A percentile compares a stretch with the other conserved stretches of the same genome.
Evolutionary conservation across 1,140 invertebrate species (phyloP).

Genomic region (Forficula auricularia): DNA sequence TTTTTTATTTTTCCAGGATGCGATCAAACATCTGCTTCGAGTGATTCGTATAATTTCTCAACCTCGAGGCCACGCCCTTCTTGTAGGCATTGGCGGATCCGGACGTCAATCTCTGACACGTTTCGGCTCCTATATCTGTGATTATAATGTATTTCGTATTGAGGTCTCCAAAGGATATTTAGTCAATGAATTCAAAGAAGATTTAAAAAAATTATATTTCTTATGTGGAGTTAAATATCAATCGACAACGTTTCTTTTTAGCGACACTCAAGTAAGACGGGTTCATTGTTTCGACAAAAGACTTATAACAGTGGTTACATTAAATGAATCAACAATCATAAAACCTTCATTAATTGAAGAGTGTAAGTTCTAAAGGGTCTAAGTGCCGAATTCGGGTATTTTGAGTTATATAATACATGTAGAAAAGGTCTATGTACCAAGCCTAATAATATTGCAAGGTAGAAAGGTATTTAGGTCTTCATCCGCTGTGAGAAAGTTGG

Average conservation of each 20-base stretch:
- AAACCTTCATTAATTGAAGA: too few relatives aligned
- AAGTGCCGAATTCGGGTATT: too few relatives aligned
- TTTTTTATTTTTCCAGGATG: slow-evolving; percentile 29
- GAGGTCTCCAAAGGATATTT: slow-evolving; percentile 59
- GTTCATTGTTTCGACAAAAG: too few relatives aligned
- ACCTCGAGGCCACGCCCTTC: slow-evolving; percentile 60
- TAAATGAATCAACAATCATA: too few relatives aligned
- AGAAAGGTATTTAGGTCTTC: too few relatives aligned
- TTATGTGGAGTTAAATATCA: slow-evolving; percentile 54
- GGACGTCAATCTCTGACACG: slow-evolving; percentile 61
- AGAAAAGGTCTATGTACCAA: too few relatives aligned
- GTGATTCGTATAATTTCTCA: slow-evolving; percentile 67
- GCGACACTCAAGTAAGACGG: slow-evolving; percentile 48
- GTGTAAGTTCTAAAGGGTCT: too few relatives aligned
- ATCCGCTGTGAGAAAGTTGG: too few relatives aligned
- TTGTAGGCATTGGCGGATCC: slow-evolving; percentile 73
- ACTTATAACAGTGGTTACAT: too few relatives aligned
- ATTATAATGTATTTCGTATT: slow-evolving; percentile 58
- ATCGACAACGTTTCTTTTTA: slow-evolving; percentile 60
- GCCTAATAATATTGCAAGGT: too few relatives aligned
- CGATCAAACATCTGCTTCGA: slow-evolving; percentile 64
- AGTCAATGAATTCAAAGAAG: slow-evolving; percentile 59
- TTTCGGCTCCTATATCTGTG: slow-evolving; percentile 59
- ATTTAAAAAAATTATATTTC: slow-evolving; percentile 58
- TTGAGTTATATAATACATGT: too few relatives aligned